These are phyloP conservation scores for Bettongia penicillata DNA, from an alignment of 2,113 vertebrate genomes.

Conservation along the genomic window DNA sequence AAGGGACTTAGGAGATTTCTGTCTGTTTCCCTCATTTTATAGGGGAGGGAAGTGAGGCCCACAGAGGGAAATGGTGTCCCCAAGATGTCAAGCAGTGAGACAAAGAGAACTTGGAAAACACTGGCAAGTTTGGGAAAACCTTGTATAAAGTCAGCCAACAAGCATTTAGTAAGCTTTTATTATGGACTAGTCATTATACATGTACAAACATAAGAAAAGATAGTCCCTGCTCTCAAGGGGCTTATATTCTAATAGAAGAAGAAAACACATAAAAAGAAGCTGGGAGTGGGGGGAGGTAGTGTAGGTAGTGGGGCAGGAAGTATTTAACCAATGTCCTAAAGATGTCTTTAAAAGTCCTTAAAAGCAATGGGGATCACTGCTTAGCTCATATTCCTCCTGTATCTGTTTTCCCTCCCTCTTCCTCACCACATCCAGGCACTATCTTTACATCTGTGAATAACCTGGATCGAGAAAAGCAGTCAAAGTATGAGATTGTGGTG, in stretches of 20 bases:
- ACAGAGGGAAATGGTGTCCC: neutral
- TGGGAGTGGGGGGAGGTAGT: neutral
- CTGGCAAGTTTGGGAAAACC: neutral
- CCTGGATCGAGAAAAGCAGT: conserved; percentile 90
- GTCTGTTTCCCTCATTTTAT: neutral
- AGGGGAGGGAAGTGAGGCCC: neutral
- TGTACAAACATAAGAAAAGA: neutral
- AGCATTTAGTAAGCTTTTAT: neutral
- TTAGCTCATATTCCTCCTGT: neutral
- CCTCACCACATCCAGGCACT: conserved; percentile 78
- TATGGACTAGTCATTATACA: neutral
- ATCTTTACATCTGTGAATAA: conserved; percentile 84
- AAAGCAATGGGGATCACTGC: neutral
- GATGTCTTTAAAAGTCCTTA: neutral
- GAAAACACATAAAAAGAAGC: neutral
- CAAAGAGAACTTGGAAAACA: neutral
- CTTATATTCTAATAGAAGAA: neutral
- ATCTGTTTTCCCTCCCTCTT: neutral
- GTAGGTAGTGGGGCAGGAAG: neutral
- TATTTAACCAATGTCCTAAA: neutral
- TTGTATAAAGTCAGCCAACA: neutral
- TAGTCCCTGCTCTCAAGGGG: neutral
- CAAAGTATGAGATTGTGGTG: conserved; percentile 88
- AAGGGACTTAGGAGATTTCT: neutral
- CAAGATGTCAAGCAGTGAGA: neutral